phyloP scores from a whole-genome alignment of 53 echinoderm and acorn worm genomes.

The Patiria pectinifera region DNA sequence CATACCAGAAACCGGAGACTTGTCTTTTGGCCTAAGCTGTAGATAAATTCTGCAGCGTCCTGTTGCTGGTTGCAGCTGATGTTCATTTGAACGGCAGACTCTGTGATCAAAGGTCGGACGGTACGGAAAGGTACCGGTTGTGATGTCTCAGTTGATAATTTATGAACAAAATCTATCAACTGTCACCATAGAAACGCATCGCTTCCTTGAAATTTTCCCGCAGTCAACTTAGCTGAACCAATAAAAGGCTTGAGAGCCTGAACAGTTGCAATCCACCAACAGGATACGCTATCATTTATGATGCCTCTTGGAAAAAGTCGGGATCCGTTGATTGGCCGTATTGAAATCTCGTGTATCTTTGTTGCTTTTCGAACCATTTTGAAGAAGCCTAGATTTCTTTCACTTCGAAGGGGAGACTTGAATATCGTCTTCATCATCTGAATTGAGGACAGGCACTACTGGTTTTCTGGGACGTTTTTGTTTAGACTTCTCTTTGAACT shows the following conservation, averaged over 20 bases:
- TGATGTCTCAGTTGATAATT: background rate
- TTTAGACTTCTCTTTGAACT: constrained; percentile 15
- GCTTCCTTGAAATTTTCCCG: constrained; percentile 23
- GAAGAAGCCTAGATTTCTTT: background rate
- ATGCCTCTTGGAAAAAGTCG: constrained; percentile 1
- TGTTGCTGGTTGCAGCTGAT: constrained; percentile 21
- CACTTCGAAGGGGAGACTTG: background rate
- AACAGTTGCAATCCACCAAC: constrained; percentile 36
- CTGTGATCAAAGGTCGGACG: background rate
- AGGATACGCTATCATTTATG: background rate
- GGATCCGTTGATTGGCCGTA: background rate
- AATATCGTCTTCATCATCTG: background rate
- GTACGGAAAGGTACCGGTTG: background rate
- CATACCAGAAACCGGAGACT: too few relatives aligned
- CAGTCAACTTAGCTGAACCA: background rate
- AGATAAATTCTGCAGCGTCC: constrained; percentile 21
- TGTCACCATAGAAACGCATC: constrained; percentile 11
- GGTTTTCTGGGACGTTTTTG: background rate
- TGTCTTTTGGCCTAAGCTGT: too few relatives aligned
- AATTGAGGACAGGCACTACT: background rate
- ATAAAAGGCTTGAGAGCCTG: constrained; percentile 27
- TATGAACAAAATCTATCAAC: background rate
- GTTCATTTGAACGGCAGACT: constrained; percentile 2
- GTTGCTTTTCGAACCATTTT: background rate
- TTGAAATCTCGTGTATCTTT: background rate